Conservation (phyloP, 2,888 invertebrate species). For the Coleophora flavipennella region DNA sequence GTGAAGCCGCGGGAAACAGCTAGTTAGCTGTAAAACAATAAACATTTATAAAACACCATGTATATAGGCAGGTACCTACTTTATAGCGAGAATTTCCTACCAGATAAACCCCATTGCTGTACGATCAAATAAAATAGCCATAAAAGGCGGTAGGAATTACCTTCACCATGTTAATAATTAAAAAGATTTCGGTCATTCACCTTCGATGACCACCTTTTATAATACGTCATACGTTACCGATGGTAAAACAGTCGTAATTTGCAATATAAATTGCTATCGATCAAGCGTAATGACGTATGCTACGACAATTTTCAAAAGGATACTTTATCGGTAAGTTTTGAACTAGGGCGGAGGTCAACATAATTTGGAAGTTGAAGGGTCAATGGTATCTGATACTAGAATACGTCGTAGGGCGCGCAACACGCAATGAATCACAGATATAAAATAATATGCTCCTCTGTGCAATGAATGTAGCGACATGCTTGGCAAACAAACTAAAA, state of each 20-base stretch:
- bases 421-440: slow-evolving; percentile 4
- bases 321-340: not conserved
- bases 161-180: slow-evolving; percentile 9
- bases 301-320: slow-evolving; percentile 1
- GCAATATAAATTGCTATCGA: slow-evolving; percentile 20
- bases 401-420: not conserved
- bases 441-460: too few relatives aligned
- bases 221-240: slow-evolving; percentile 14
- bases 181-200: slow-evolving; percentile 31
- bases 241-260: slow-evolving; percentile 6
- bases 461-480: too few relatives aligned
- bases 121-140: too few relatives aligned
- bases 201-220: slow-evolving; percentile 26
- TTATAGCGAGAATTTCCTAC: too few relatives aligned
- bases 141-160: too few relatives aligned
- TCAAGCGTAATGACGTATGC: not conserved
- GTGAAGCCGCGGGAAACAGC: too few relatives aligned
- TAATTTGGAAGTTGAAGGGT: slow-evolving; percentile 2
- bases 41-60: too few relatives aligned
- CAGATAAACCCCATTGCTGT: too few relatives aligned
- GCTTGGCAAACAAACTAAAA: too few relatives aligned
- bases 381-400: slow-evolving; percentile 3
- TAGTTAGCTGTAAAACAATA: too few relatives aligned
- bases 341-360: not conserved
- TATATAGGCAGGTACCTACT: too few relatives aligned